phyloP scores from a whole-genome alignment of 2,113 vertebrate species.

The Trachemys scripta region DNA sequence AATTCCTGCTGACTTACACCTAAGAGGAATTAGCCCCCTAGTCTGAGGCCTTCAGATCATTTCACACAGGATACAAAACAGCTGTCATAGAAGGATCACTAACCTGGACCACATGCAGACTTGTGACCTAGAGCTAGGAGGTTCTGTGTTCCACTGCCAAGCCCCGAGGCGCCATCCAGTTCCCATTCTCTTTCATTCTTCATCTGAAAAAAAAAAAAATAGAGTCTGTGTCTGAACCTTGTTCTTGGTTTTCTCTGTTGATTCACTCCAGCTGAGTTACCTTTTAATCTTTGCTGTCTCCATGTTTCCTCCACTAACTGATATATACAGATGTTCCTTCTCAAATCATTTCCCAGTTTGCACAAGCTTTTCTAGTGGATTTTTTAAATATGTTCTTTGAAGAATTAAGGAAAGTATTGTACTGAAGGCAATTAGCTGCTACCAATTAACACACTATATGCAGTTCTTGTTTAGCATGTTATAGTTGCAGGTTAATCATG shows the following conservation, averaged over 20 bases:
- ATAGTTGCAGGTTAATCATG: conserved; percentile 63
- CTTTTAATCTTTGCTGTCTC: conserved; percentile 42
- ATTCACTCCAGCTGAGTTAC: not conserved
- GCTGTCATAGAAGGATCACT: not conserved
- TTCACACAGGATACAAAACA: not conserved
- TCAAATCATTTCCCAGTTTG: conserved; percentile 9
- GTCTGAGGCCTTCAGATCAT: not conserved
- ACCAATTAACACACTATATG: conserved; percentile 31
- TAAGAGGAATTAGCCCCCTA: not conserved
- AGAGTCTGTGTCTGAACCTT: not conserved
- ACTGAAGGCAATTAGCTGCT: conserved; percentile 45
- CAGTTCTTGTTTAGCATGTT: conserved; percentile 52
- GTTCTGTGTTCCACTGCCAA: not conserved
- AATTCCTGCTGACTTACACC: not conserved
- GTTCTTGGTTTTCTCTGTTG: not conserved
- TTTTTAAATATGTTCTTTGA: not conserved
- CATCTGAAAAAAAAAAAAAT: not conserved
- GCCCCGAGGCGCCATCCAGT: too few relatives aligned
- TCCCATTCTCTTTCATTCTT: not conserved
- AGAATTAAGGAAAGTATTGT: conserved; percentile 19
- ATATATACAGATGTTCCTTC: conserved; percentile 15
- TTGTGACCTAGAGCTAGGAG: not conserved
- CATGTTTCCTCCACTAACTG: conserved; percentile 12
- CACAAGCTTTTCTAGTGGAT: conserved; percentile 11
- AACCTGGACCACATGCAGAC: not conserved